Base-by-base conservation (phyloP, 1,140 invertebrate species). In the Sminthurinus signatus region DNA sequence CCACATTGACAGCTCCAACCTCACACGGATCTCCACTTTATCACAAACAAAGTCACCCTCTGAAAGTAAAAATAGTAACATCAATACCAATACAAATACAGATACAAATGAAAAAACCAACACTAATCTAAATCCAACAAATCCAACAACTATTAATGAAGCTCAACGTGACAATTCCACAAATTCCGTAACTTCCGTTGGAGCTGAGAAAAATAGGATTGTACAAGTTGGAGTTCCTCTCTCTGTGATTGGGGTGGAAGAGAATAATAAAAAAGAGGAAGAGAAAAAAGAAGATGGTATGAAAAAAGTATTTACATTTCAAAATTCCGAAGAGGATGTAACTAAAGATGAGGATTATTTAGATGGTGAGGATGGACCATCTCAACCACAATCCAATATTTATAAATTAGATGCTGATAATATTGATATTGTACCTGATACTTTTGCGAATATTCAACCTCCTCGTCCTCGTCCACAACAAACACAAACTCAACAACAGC, bases 341-440 rank as follows among this genome's bases (percentile, higher is more conserved):
- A 43, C 23, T 23, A 64, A 68, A 57, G 60, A 60, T 23, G 67
- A 68, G 1, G 61, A 68, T 57, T 68, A 69, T 36, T 8, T 39
- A 4, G 56, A 60, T n/a, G 54, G 10, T 42, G 56, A 59, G n/a
- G 62, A 64, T 3, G 55, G 54, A 44, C 32, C 15, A 2, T 27
- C 1, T 19, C 32, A 32, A 59, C 51, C 44, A 31, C 48, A 57
- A 44, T 50, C 67, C 1, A 69, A 69, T 19, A 63, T 70, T n/a
- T 70, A 70, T 54, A 67, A 54, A 19, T 55, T 70, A 39, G 69
- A 70, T 51, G 55, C 65, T 5, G 54, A 61, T 10, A 67, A 19
- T 51, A 50, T 64, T 2, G 32, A 70, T 50, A 57, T 70, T 55
- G 69, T 70, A 5, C 69, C 69, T n/a, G 62, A 69, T 31, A 69